Evolutionary conservation across 1,140 invertebrate species (phyloP).

Genomic region (Drosophila ficusphila): DNA sequence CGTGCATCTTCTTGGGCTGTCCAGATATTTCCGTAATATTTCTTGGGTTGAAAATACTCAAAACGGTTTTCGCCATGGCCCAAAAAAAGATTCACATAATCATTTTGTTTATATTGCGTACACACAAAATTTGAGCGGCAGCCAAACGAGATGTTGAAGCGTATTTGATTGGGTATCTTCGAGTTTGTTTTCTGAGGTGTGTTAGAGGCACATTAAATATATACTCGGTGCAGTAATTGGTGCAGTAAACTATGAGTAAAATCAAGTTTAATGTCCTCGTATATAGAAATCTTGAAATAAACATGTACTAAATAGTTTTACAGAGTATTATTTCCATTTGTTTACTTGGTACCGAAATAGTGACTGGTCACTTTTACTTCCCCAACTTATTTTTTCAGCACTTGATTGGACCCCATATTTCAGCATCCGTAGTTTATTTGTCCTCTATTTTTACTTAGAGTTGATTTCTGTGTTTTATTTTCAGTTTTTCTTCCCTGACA

Average conservation of each 20-base stretch:
- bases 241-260: not conserved
- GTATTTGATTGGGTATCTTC: not conserved
- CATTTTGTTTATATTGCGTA: constrained; percentile 41
- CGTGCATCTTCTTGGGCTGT: constrained; percentile 38
- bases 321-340: too few relatives aligned
- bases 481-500: constrained; percentile 32
- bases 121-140: constrained; percentile 31
- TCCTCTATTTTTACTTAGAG: not conserved
- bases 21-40: constrained; percentile 49
- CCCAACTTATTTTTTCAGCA: not conserved
- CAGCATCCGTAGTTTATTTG: not conserved
- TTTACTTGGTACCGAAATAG: not conserved
- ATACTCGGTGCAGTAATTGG: not conserved
- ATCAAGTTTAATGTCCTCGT: not conserved
- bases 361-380: not conserved
- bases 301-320: too few relatives aligned
- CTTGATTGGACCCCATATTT: not conserved
- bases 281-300: too few relatives aligned
- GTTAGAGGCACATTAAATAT: constrained; percentile 8
- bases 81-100: constrained; percentile 44
- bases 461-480: constrained; percentile 23
- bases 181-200: constrained; percentile 26
- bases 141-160: constrained; percentile 17
- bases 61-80: constrained; percentile 50
- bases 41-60: constrained; percentile 25